Conservation (phyloP, 1,140 invertebrate genomes). For the Cepaea nemoralis region DNA sequence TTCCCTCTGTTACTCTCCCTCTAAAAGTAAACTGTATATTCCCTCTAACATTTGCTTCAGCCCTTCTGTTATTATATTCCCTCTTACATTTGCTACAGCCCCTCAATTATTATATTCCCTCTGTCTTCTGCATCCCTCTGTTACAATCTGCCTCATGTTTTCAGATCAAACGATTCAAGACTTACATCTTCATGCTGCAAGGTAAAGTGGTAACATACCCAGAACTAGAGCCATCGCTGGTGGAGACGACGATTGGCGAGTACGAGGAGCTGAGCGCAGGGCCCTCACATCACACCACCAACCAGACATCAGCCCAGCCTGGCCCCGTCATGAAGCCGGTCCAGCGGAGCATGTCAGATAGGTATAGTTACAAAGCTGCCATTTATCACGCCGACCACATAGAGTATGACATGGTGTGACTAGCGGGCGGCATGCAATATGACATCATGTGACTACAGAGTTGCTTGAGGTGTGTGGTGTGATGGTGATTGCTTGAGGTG, state of each 20-base stretch:
- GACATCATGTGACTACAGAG: too few relatives aligned
- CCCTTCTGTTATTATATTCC: too few relatives aligned
- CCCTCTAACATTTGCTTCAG: too few relatives aligned
- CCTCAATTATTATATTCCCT: too few relatives aligned
- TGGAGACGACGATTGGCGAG: constrained; percentile 83
- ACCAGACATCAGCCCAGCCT: constrained; percentile 41
- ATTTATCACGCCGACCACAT: constrained; percentile 67
- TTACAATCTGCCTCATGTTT: constrained; percentile 45
- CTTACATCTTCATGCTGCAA: constrained; percentile 85
- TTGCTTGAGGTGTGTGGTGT: too few relatives aligned
- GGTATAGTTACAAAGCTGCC: constrained; percentile 82
- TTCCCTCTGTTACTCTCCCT: too few relatives aligned
- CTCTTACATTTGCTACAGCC: too few relatives aligned
- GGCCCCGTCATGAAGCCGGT: constrained; percentile 63
- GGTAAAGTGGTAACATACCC: constrained; percentile 79
- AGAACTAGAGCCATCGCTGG: constrained; percentile 77
- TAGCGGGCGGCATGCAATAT: too few relatives aligned
- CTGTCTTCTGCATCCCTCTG: too few relatives aligned
- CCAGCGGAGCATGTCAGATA: constrained; percentile 77
- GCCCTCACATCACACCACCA: not conserved
- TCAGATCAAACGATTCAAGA: constrained; percentile 89
- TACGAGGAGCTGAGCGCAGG: constrained; percentile 76
- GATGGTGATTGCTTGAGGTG: too few relatives aligned
- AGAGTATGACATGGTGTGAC: constrained; percentile 62
- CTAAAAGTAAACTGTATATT: too few relatives aligned